phyloP scores from a whole-genome alignment of 2,888 invertebrate genomes.

The Leptogaster cylindrica region DNA sequence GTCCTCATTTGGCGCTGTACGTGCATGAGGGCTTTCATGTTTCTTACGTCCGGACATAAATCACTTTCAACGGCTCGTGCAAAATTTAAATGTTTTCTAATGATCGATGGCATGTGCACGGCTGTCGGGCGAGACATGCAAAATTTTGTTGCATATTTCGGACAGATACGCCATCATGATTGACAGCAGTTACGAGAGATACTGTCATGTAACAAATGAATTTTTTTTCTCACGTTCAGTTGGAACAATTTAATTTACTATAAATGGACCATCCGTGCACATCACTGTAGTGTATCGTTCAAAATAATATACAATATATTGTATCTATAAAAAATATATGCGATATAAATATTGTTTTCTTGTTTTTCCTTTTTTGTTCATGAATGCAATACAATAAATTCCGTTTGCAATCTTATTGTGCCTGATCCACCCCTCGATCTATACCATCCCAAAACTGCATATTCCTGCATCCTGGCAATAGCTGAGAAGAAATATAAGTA shows the following conservation, averaged over 20 bases:
- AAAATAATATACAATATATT: no score
- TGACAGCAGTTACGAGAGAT: constrained; percentile 12
- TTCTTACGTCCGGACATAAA: constrained; percentile 22
- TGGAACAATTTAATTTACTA: constrained; percentile 14
- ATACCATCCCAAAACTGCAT: background rate
- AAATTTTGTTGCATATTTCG: background rate
- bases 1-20: constrained; percentile 11
- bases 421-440: background rate
- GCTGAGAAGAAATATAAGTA: constrained; percentile 12
- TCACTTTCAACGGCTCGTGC: constrained; percentile 18
- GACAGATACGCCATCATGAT: constrained; percentile 8
- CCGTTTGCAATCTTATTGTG: constrained; percentile 27
- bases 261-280: constrained; percentile 8
- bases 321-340: no score
- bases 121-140: background rate
- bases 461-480: constrained; percentile 11
- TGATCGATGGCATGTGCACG: constrained; percentile 27
- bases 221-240: background rate
- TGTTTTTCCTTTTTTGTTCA: no score
- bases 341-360: no score
- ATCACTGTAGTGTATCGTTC: background rate
- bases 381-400: constrained; percentile 30
- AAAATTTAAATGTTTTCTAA: constrained; percentile 38
- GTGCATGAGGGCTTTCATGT: constrained; percentile 16
- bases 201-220: background rate